Evolutionary conservation across 2,888 invertebrate species (phyloP).

Genomic region (Agonopterix arenella): DNA sequence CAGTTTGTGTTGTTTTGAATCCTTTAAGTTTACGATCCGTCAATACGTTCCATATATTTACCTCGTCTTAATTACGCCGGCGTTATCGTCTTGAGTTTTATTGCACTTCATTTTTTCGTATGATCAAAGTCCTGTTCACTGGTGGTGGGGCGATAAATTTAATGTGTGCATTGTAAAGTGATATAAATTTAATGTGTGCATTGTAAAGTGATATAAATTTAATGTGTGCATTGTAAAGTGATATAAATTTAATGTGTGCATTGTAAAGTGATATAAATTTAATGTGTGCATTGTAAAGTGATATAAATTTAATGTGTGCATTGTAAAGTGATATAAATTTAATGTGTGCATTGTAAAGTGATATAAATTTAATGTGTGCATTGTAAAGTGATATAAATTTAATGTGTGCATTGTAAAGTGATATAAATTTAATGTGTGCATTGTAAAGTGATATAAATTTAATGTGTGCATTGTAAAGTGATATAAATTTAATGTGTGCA

Average conservation of each 20-base stretch:
- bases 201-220: constrained; percentile 32
- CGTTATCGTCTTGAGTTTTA: constrained; percentile 59
- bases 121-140: constrained; percentile 41
- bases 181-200: constrained; percentile 37
- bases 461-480: too few relatives aligned
- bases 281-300: too few relatives aligned
- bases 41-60: constrained; percentile 70
- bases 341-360: too few relatives aligned
- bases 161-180: constrained; percentile 27
- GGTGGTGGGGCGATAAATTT: constrained; percentile 25
- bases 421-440: constrained; percentile 37
- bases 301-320: constrained; percentile 37
- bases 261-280: constrained; percentile 32
- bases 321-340: constrained; percentile 32
- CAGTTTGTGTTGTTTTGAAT: constrained; percentile 68
- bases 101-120: constrained; percentile 55
- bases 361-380: constrained; percentile 37
- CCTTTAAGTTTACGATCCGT: constrained; percentile 70
- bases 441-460: constrained; percentile 32
- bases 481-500: constrained; percentile 28
- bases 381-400: constrained; percentile 32
- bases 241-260: constrained; percentile 37
- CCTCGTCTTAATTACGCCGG: constrained; percentile 66
- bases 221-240: too few relatives aligned
- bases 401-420: too few relatives aligned